Conservation (phyloP, 2,113 vertebrate genomes). For the Eulemur macaco region DNA sequence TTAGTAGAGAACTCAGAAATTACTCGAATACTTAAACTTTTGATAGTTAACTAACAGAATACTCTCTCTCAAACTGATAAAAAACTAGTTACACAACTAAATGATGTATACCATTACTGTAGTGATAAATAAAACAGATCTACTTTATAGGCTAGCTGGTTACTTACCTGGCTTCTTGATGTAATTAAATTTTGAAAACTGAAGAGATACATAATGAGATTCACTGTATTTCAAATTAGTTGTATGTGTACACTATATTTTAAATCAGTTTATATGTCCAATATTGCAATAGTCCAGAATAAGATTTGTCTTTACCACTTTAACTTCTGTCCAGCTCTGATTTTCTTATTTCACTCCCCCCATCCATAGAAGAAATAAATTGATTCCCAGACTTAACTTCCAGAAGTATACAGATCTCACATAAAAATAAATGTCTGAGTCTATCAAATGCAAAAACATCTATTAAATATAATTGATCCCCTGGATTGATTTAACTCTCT, state of each 20-base stretch:
- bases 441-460: background rate
- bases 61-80: background rate
- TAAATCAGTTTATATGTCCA: background rate
- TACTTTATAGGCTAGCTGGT: background rate
- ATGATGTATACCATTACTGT: background rate
- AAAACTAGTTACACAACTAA: background rate
- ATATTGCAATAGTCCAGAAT: background rate
- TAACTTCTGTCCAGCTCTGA: background rate
- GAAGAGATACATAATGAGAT: background rate
- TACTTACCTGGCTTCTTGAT: background rate
- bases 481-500: background rate
- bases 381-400: background rate
- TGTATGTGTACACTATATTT: background rate
- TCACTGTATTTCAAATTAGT: background rate
- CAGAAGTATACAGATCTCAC: background rate
- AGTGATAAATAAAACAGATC: constrained; percentile 1
- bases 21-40: constrained; percentile 1
- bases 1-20: constrained; percentile 30
- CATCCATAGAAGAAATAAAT: background rate
- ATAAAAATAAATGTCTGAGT: constrained; percentile 10
- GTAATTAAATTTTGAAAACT: constrained; percentile 24
- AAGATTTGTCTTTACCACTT: background rate
- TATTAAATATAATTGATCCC: background rate
- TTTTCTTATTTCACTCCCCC: background rate
- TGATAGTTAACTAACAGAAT: constrained; percentile 2